Conservation (phyloP, 2,113 vertebrate species). For the Corydoras maculifer region DNA sequence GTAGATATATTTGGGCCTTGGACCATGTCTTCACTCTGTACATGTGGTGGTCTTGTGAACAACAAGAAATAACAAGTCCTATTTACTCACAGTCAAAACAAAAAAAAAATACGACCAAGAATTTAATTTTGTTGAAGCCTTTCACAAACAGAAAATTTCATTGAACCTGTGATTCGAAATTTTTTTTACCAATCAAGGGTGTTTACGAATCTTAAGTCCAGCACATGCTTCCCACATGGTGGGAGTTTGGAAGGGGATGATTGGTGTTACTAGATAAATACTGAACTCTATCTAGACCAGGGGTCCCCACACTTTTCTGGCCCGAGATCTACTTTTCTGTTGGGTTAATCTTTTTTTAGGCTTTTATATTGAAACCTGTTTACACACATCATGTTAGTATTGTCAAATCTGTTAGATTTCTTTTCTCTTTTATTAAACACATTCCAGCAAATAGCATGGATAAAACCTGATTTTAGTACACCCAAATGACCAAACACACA, state of each 20-base stretch:
- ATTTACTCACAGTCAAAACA: constrained; percentile 24
- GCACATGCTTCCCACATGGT: background rate
- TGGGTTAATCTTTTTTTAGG: no score
- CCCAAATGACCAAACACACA: no score
- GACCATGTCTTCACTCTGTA: background rate
- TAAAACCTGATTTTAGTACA: no score
- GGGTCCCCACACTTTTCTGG: no score
- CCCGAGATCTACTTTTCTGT: no score
- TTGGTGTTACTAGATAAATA: background rate
- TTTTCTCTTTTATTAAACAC: no score
- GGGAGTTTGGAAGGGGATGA: constrained; percentile 2
- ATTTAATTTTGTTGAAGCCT: constrained; percentile 4
- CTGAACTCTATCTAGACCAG: background rate
- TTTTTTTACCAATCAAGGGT: background rate
- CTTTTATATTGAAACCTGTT: no score
- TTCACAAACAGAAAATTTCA: background rate
- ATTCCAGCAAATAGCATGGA: no score
- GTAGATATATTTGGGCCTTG: constrained; percentile 16
- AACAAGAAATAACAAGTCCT: constrained; percentile 19
- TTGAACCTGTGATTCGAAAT: background rate
- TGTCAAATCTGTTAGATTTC: no score
- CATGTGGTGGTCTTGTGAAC: constrained; percentile 5
- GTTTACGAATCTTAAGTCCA: background rate
- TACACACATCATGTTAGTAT: no score
- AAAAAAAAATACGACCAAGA: constrained; percentile 4